A percentile compares a stretch with the other conserved stretches of the same genome.
phyloP scores from a whole-genome alignment of 2,113 vertebrate species.

The Forbesichthys agassizii region DNA sequence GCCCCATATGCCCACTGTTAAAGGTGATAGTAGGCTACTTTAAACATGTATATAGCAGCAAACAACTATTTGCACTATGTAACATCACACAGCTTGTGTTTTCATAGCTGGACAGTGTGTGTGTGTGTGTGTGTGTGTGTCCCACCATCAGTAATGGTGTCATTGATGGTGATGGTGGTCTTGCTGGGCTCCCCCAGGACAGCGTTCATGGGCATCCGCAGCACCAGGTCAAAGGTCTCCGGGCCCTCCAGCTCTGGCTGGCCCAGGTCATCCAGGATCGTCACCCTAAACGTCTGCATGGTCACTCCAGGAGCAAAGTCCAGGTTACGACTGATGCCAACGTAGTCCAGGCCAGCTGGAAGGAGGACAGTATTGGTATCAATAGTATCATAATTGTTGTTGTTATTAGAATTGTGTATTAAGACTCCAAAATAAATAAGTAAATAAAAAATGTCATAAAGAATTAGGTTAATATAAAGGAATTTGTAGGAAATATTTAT shows the following conservation, averaged over 20 bases:
- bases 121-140: slow-evolving; percentile 2
- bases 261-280: slow-evolving; percentile 82
- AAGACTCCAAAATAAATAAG: too few species aligned
- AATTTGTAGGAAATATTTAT: too few species aligned
- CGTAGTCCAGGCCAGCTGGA: slow-evolving; percentile 83
- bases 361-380: background rate
- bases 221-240: slow-evolving; percentile 82
- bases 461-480: too few species aligned
- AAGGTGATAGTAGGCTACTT: too few species aligned
- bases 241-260: slow-evolving; percentile 82
- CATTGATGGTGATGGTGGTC: slow-evolving; percentile 82
- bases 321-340: slow-evolving; percentile 82
- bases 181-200: slow-evolving; percentile 83
- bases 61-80: too few species aligned
- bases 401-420: background rate
- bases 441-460: background rate
- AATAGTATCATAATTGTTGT: background rate
- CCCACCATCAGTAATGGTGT: slow-evolving; percentile 78
- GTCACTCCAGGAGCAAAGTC: slow-evolving; percentile 83
- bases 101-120: background rate
- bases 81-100: background rate
- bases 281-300: slow-evolving; percentile 82
- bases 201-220: slow-evolving; percentile 81
- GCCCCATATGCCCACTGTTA: too few species aligned
- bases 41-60: too few species aligned